Evolutionary conservation across 2,888 invertebrate genomes (phyloP), one percentile per base, ranked within the genome.

Genomic region (Oligia fasciuncula): DNA sequence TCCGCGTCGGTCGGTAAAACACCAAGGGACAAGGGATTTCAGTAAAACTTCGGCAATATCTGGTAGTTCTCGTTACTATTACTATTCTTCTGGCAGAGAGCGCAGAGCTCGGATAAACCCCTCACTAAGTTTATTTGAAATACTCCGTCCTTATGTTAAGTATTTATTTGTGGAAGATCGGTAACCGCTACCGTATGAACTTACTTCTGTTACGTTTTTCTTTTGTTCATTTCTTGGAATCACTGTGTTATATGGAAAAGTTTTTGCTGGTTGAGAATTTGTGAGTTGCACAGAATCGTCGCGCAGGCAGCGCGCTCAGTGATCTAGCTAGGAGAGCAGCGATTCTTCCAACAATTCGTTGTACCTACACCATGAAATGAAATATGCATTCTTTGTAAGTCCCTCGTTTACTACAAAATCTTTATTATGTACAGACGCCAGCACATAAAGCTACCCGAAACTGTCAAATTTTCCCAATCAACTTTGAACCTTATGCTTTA

Each of bases 121-220:
- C 43, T n/a, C 62, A 6, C n/a, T 29, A 78, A 77, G 40, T 83
- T 78, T 62, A 66, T 77, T 82, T 62, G 73, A 73, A 83, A 77
- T 73, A 69, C 71, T 71, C 23, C 29, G 9, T 51, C 43, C 46
- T 69, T 49, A 73, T 70, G 51, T 62, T 70, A 62, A 73, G 65
- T 83, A 78, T 73, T 29, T 73, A 54, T 82, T 83, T 83, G 40
- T 14, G 17, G 23, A 49, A 63, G 19, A 63, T 83, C 14, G 46
- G 35, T 13, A 62, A 72, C 43, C 17, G n/a, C 51, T 51, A 51
- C 35, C 9, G 23, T 35, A 46, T 46, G 23, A 11, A 57, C 23
- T 11, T n/a, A 57, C 11, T 14, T 54, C 9, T 46, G n/a, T 35
- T 17, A 23, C 1, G 4, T 35, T 49, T 29, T 66, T 43, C 11